These are phyloP conservation scores for Synergus laeviventris DNA, from an alignment of 2,888 invertebrate species.

Conservation along the genomic window DNA sequence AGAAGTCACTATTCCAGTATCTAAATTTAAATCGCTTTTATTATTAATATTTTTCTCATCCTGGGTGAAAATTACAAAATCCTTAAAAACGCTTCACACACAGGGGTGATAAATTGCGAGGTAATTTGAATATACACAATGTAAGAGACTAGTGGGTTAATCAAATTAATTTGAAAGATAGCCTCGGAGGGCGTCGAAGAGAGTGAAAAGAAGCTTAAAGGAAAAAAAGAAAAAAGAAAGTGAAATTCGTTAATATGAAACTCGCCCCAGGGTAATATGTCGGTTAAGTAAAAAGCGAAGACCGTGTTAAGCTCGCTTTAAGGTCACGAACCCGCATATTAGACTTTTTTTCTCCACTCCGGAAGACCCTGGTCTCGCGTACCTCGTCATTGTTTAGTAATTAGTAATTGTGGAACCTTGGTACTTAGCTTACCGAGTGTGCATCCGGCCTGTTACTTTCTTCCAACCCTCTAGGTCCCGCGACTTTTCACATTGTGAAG, in stretches of 20 bases:
- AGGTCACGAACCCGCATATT: conserved; percentile 49
- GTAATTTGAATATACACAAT: conserved; percentile 19
- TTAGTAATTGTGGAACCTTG: conserved; percentile 61
- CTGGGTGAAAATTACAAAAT: background rate
- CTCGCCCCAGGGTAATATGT: conserved; percentile 56
- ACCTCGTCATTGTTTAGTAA: conserved; percentile 62
- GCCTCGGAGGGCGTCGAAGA: background rate
- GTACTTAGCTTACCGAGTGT: conserved; percentile 45
- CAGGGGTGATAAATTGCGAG: background rate
- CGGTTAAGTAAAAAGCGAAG: conserved; percentile 62
- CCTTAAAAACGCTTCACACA: background rate
- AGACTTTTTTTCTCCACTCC: conserved; percentile 33
- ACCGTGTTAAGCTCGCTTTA: conserved; percentile 48
- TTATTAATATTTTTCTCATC: background rate
- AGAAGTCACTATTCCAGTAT: background rate
- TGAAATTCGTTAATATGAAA: conserved; percentile 46
- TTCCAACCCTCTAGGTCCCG: background rate
- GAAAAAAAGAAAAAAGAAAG: conserved; percentile 39
- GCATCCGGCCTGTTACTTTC: conserved; percentile 30
- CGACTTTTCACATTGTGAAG: conserved; percentile 31
- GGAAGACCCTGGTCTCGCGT: conserved; percentile 41
- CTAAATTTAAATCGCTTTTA: background rate
- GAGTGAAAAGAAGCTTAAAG: conserved; percentile 13
- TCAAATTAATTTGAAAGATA: conserved; percentile 31
- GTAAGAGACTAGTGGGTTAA: conserved; percentile 20